Percentiles rank a stretch among this genome's conserved stretches.
Conservation (phyloP, 1,140 invertebrate species). For the Bursaphelenchus mucronatus region DNA sequence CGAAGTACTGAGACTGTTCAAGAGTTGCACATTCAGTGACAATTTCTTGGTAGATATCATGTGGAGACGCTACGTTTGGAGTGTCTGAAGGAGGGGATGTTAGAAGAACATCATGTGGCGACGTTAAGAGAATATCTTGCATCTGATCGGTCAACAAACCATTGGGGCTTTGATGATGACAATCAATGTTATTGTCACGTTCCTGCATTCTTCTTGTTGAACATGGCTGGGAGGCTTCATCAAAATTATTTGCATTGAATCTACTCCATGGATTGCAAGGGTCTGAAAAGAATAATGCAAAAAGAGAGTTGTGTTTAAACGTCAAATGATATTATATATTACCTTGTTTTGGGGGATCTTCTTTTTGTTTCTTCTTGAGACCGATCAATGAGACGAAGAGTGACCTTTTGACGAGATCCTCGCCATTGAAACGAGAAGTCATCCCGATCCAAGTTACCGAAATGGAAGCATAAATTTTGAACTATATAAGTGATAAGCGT, state of each 20-base stretch:
- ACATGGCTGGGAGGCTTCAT: neutral
- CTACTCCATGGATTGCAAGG: slow-evolving; percentile 14
- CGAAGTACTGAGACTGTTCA: slow-evolving; percentile 26
- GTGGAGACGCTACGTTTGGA: slow-evolving; percentile 15
- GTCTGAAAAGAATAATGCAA: slow-evolving; percentile 9
- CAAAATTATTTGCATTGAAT: slow-evolving; percentile 7
- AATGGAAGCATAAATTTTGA: too few relatives aligned
- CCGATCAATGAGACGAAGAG: slow-evolving; percentile 40
- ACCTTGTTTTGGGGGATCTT: slow-evolving; percentile 21
- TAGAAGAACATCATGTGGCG: slow-evolving; percentile 8
- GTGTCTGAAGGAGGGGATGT: neutral
- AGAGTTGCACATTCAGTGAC: slow-evolving; percentile 39
- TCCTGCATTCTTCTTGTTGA: slow-evolving; percentile 25
- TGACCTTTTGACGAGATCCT: slow-evolving; percentile 45
- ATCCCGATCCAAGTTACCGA: slow-evolving; percentile 2
- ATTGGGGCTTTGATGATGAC: slow-evolving; percentile 1
- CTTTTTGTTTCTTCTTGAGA: slow-evolving; percentile 24
- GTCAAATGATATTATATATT: neutral
- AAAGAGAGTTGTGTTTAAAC: neutral
- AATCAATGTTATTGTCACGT: slow-evolving; percentile 10
- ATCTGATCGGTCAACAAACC: slow-evolving; percentile 26
- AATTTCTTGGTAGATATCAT: slow-evolving; percentile 47
- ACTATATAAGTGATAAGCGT: too few relatives aligned
- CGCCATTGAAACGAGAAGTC: slow-evolving; percentile 35
- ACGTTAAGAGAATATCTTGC: slow-evolving; percentile 21